Percentiles rank a stretch among this genome's conserved stretches.
Conservation (phyloP, 2,888 invertebrate genomes). For the Pediacus dermestoides region DNA sequence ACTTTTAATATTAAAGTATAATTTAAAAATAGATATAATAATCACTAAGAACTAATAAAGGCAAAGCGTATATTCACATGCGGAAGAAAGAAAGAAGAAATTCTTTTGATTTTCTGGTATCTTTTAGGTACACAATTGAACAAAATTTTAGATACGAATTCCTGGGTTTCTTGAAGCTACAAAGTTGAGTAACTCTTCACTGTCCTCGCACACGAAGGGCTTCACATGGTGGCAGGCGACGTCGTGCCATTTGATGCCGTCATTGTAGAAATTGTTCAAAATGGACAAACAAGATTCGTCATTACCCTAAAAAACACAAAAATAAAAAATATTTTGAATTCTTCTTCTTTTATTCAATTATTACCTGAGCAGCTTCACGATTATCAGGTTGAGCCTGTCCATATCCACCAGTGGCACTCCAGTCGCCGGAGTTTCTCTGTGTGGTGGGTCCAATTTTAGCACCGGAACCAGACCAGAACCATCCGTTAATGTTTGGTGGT, state of each 20-base stretch:
- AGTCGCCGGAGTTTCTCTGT: constrained; percentile 85
- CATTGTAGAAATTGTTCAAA: constrained; percentile 88
- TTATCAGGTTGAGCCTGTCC: constrained; percentile 87
- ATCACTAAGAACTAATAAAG: constrained; percentile 25
- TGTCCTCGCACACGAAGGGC: constrained; percentile 88
- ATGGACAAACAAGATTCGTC: constrained; percentile 88
- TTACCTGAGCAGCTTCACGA: constrained; percentile 82
- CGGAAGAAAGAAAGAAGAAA: constrained; percentile 15
- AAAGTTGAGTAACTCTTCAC: constrained; percentile 84
- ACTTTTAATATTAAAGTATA: constrained; percentile 42
- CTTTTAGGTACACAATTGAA: constrained; percentile 2
- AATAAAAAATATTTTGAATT: too few species aligned
- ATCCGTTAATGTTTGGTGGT: constrained; percentile 81
- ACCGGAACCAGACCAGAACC: constrained; percentile 94
- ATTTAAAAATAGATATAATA: constrained; percentile 40
- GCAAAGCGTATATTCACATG: constrained; percentile 34
- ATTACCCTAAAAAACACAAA: constrained; percentile 71
- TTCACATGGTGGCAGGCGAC: constrained; percentile 83
- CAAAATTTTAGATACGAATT: constrained; percentile 74
- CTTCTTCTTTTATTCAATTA: too few species aligned
- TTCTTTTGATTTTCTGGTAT: too few species aligned
- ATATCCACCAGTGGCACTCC: constrained; percentile 85
- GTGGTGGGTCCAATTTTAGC: constrained; percentile 87
- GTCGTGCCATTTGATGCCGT: constrained; percentile 83
- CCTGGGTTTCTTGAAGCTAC: constrained; percentile 85